Evolutionary conservation across 2,888 invertebrate species (phyloP), one percentile per base, ranked within the genome.

Genomic region (Nomada hirtipes): DNA sequence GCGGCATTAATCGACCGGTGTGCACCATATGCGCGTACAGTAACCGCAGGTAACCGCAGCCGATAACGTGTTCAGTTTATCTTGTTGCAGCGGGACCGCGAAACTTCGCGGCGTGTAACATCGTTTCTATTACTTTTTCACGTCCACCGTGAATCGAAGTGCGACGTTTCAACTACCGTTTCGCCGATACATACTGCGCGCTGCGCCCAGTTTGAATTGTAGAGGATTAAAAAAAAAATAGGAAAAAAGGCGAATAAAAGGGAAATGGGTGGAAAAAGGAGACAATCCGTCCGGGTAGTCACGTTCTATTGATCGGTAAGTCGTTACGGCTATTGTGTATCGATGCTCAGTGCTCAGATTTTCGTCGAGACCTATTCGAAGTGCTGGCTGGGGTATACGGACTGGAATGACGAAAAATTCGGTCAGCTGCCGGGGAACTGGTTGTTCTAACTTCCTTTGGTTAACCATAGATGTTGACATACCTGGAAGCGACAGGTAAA

Each of bases 1-100:
- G 79, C 70, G 79, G 79, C 74, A 70, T 82, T 82, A 82, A 82
- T 82, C 79, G 81, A 82, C 70, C 79, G 55, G 60, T 74, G 73
- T 29, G 64, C 81, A 44, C 53, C 65, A 60, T 73, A 79, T 73
- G 78, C 73, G 64, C 81, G 72, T 55, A 60, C 69, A 68, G 63
- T 44, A 59, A 57, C 78, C 80, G 63, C 78, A 73, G 69, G 81
- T 67, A 82, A 82, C 81, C 81, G 81, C 81, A 79, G 73, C 68
- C 67, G 79, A 82, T 82, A 70, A 79, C 70, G 59, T 52, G 65
- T 70, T 74, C 79, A 42, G 74, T 79, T 74, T 65, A 74, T 82
- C 81, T 55, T 20, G 80, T 82, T 76, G 70, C 70, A 50, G 26
- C 20, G 36, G 10, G 52, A 63, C 23, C 52, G 63, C 75, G 53